Evolutionary conservation across 2,797 vertebrate genomes (phyloP), one percentile per base, ranked within the genome.

Genomic region (Brachyalestes nurse): DNA sequence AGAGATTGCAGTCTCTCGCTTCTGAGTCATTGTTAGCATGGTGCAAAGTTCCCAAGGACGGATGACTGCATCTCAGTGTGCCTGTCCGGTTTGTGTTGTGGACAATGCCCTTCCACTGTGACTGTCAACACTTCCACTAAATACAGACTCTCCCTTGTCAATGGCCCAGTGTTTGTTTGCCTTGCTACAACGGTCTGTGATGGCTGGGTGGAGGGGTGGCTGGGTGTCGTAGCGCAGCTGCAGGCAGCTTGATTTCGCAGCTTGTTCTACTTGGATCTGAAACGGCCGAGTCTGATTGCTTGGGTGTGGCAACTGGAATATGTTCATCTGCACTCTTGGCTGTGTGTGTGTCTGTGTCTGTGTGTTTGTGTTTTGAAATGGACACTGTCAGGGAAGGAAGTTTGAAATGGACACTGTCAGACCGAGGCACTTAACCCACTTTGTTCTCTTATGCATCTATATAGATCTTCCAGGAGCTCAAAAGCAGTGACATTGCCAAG

Each of bases 391-490:
- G 4, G 34, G 0, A 34, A 34, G 34, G 34, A 34, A 34, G 5
- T 34, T 34, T 34, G 34, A 34, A 34, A 34, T 34, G 34, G 34
- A 34, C 34, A 4, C 34, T 34, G 2, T 34, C 34, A 34, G 34
- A 2, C 34, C 4, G 4, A 34, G 34, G 4, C 34, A 4, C 25
- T 23, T 58, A 12, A 58, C 9, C 34, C 5, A 7, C 14, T 28
- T 51, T 28, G 13, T 71, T 72, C 8, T 40, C 42, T 25, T 49
- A 51, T 51, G 2, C 19, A 1, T 69, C 34, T 77, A 19, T 81
- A 66, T 87, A 99, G 97, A 96, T 99, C 86, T 94, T 98, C 86
- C 96, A 97, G 85, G 96, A 99, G 60, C 92, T 98, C 84, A 98
- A 94, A 88, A 96, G 96, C 91, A 96, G 95, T 0, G 93, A 98